These are phyloP conservation scores for Nothobranchius furzeri DNA, from an alignment of 2,113 vertebrate genomes.

Conservation along the genomic window DNA sequence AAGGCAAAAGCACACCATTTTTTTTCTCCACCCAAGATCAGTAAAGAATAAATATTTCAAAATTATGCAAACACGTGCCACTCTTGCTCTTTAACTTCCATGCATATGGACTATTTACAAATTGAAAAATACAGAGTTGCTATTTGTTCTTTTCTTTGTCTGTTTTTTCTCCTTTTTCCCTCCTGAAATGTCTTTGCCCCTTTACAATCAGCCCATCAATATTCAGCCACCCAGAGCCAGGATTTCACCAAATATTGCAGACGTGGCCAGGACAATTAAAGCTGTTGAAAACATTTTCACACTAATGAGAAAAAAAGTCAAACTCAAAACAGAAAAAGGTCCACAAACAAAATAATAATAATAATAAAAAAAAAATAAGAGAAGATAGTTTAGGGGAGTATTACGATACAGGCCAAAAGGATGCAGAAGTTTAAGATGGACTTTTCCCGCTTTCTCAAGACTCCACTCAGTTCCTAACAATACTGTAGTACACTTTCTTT, in stretches of 20 bases:
- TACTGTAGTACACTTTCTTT: slow-evolving; percentile 95
- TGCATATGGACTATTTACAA: slow-evolving; percentile 99
- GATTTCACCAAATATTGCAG: slow-evolving; percentile 80
- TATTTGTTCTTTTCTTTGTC: slow-evolving; percentile 74
- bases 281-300: slow-evolving; percentile 85
- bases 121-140: slow-evolving; percentile 97
- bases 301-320: slow-evolving; percentile 76
- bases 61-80: slow-evolving; percentile 99
- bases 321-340: slow-evolving; percentile 60
- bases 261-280: slow-evolving; percentile 91
- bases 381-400: slow-evolving; percentile 78
- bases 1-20: slow-evolving; percentile 90
- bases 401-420: slow-evolving; percentile 91
- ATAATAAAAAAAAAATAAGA: slow-evolving; percentile 61
- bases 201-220: slow-evolving; percentile 84
- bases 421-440: slow-evolving; percentile 74
- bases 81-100: slow-evolving; percentile 92
- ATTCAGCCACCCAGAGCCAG: slow-evolving; percentile 79
- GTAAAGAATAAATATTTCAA: slow-evolving; percentile 99
- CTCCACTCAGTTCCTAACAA: slow-evolving; percentile 92
- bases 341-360: slow-evolving; percentile 70
- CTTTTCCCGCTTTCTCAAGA: slow-evolving; percentile 80
- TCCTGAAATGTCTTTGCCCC: slow-evolving; percentile 71
- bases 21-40: slow-evolving; percentile 82
- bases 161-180: slow-evolving; percentile 68